Percentiles rank a stretch among this genome's conserved stretches.
These are phyloP conservation scores for Lepidurus packardi DNA, from an alignment of 1,140 invertebrate genomes.

Conservation along the genomic window DNA sequence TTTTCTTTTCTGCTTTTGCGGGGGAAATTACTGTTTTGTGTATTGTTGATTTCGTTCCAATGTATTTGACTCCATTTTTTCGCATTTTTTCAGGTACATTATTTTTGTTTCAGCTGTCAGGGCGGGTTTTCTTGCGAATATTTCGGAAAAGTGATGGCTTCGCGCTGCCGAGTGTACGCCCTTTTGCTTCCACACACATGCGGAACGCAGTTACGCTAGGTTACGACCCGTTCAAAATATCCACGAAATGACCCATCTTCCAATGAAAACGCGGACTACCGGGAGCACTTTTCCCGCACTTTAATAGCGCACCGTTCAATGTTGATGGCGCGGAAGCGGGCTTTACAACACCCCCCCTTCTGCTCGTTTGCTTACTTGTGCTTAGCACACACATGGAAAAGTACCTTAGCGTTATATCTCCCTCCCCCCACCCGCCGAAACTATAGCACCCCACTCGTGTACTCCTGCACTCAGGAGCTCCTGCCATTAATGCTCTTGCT, in stretches of 20 bases:
- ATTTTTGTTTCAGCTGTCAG: background rate
- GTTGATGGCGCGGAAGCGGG: constrained; percentile 8
- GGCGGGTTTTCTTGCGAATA: background rate
- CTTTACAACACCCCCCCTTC: background rate
- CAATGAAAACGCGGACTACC: constrained; percentile 21
- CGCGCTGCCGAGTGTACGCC: constrained; percentile 9
- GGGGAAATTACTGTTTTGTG: background rate
- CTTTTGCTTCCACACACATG: constrained; percentile 15
- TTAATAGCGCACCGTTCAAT: constrained; percentile 21
- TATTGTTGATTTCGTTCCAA: background rate
- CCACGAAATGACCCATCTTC: constrained; percentile 3
- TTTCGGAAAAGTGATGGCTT: background rate
- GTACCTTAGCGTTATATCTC: background rate
- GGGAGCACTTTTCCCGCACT: constrained; percentile 17
- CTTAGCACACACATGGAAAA: background rate
- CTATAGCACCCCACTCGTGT: background rate
- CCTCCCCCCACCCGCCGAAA: background rate
- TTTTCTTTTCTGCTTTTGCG: background rate
- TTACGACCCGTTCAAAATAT: background rate
- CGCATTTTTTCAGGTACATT: background rate
- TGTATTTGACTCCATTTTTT: background rate
- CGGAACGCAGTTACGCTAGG: constrained; percentile 2
- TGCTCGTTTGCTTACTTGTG: background rate
- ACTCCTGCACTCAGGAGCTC: background rate
- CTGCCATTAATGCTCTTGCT: constrained; percentile 9